Evolutionary conservation across 2,888 invertebrate genomes (phyloP), one percentile per base, ranked within the genome.

Genomic region (Hoplodrina ambigua): DNA sequence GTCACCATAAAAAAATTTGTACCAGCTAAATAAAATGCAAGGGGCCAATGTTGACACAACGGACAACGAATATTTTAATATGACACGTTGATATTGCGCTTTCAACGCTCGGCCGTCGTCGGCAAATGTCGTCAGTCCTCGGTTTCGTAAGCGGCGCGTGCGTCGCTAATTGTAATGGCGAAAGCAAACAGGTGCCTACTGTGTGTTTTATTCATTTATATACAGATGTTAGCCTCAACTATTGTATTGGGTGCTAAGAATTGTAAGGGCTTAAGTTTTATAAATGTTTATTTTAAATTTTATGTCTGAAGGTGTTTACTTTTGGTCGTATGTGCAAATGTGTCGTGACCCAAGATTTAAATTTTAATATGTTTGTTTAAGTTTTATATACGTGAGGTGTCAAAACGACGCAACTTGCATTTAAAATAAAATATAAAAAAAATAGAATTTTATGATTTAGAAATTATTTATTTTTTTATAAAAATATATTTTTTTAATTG

Each of bases 131-230:
- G 85, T 75, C 84, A 85, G 73, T 50, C n/a, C 15, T 69, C 66
- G 69, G 87, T 90, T 85, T 89, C 86, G 87, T 88, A 91, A 89
- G 68, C 75, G 66, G 82, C 87, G 86, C 88, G 86, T 88, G 89
- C 86, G 84, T 33, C 74, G 84, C 84, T 85, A 83, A 83, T 82
- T 84, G 83, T 86, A 86, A 83, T 90, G 91, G 90, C 89, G 91
- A 90, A 91, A 91, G 89, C 86, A 86, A 86, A 87, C 88, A 89
- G 75, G 75, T 83, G 86, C 83, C 81, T 80, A 69, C 78, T 82
- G 81, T 84, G 82, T 87, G 80, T 86, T 84, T 86, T 85, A 86
- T 86, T 85, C 84, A 88, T 87, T 81, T 75, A 74, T 78, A 69
- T 58, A 65, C 37, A 75, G 81, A 62, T 66, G 72, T 57, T 69